Evolutionary conservation across 2,797 vertebrate species (phyloP).

Genomic region (Scolopax rusticola): DNA sequence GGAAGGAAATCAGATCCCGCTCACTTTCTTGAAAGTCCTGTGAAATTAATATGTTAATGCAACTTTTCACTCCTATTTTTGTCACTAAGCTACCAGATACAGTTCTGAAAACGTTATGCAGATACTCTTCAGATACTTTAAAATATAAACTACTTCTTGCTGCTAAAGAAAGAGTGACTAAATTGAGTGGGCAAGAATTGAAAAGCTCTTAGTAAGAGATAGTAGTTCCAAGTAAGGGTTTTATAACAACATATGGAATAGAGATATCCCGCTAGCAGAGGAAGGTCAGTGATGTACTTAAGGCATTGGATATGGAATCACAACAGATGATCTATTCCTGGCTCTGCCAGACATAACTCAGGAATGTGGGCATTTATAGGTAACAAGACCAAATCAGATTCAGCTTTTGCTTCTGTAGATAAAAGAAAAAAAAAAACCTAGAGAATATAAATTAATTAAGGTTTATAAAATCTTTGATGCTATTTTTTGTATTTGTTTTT

Average conservation of each 20-base stretch:
- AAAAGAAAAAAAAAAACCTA: background rate
- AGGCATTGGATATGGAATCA: constrained; percentile 20
- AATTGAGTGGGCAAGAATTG: constrained; percentile 32
- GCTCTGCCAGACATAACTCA: background rate
- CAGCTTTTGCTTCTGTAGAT: background rate
- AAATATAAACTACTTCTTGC: constrained; percentile 16
- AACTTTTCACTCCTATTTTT: constrained; percentile 62
- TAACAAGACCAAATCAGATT: constrained; percentile 12
- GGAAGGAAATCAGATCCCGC: constrained; percentile 23
- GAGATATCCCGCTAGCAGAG: background rate
- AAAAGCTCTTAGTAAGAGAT: constrained; percentile 11
- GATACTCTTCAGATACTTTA: constrained; percentile 27
- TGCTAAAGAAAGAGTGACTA: constrained; percentile 25
- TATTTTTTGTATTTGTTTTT: background rate
- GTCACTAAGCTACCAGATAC: constrained; percentile 53
- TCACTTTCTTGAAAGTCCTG: background rate
- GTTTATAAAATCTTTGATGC: background rate
- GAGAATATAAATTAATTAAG: background rate
- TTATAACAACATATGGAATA: constrained; percentile 23
- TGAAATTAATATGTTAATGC: constrained; percentile 20
- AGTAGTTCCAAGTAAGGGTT: background rate
- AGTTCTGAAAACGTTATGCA: constrained; percentile 36
- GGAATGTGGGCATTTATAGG: background rate
- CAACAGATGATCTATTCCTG: constrained; percentile 54
- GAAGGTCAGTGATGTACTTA: constrained; percentile 41